These are phyloP conservation scores for Sphaerophoria rueppellii DNA, from an alignment of 2,888 invertebrate species.

Conservation along the genomic window DNA sequence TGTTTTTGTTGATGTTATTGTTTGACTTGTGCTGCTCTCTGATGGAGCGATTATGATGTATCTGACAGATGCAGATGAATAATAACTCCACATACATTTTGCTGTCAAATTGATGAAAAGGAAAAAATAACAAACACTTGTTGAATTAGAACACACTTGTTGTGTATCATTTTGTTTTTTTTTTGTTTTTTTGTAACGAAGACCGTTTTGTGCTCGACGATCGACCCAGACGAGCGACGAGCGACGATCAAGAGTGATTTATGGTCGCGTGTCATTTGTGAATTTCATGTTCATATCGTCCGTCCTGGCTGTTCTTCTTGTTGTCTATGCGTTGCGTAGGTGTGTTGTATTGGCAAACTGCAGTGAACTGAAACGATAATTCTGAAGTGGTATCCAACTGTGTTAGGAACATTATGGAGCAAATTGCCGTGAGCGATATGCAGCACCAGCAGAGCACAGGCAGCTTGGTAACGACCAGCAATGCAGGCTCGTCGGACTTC, in stretches of 20 bases:
- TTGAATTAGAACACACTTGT: slow-evolving; percentile 48
- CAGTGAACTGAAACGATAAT: slow-evolving; percentile 52
- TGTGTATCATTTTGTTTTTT: slow-evolving; percentile 49
- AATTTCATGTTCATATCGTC: slow-evolving; percentile 79
- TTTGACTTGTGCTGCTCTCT: slow-evolving; percentile 59
- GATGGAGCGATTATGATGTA: slow-evolving; percentile 34
- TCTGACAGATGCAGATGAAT: slow-evolving; percentile 69
- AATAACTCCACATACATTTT: slow-evolving; percentile 60
- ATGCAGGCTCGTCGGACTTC: slow-evolving; percentile 56
- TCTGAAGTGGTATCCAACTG: slow-evolving; percentile 74
- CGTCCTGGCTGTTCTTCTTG: slow-evolving; percentile 69
- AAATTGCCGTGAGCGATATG: slow-evolving; percentile 75
- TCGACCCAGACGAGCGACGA: slow-evolving; percentile 1
- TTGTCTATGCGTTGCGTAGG: slow-evolving; percentile 75
- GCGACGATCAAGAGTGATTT: slow-evolving; percentile 79
- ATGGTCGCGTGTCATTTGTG: slow-evolving; percentile 82
- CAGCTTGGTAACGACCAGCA: slow-evolving; percentile 60
- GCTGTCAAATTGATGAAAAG: slow-evolving; percentile 37
- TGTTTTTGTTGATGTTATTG: slow-evolving; percentile 34
- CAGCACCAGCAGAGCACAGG: slow-evolving; percentile 71
- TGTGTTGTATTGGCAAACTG: slow-evolving; percentile 66
- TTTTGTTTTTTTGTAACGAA: slow-evolving; percentile 24
- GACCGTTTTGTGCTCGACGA: slow-evolving; percentile 8
- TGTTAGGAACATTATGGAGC: slow-evolving; percentile 74
- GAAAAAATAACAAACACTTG: slow-evolving; percentile 48